Evolutionary conservation across 2,797 vertebrate species (phyloP), one percentile per base, ranked within the genome.

Genomic region (Labeo calbasu): DNA sequence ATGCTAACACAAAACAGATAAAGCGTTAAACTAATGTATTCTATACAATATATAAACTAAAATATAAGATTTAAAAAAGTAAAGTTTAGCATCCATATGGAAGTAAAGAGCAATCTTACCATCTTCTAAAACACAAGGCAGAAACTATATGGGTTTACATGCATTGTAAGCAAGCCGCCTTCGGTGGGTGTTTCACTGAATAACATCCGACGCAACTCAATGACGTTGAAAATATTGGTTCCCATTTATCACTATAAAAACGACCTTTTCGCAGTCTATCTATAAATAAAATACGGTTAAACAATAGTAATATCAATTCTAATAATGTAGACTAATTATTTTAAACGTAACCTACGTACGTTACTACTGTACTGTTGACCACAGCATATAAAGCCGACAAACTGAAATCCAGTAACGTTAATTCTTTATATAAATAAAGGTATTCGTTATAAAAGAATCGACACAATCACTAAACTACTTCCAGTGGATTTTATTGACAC

Each of bases 401-500:
- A 8, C 19, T 21, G 21, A 4, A 66, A 66, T 15, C 4, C 12
- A 43, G 0, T 25, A n/a, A n/a, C n/a, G n/a, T n/a, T n/a, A 32
- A 11, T 55, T 32, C 25, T 32, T 32, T 10, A 65, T 32, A 14
- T 2, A 28, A 57, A 21, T 10, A 57, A 63, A 2, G 12, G 23
- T 15, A 28, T 32, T 46, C 1, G 19, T 9, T 69, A 43, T 28
- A 59, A 63, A 50, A 68, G 5, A 48, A 36, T 70, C 1, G 28
- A 40, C 3, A 78, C 25, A 40, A 25, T 23, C 9, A 72, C n/a
- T 1, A 6, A 57, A 68, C 36, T 11, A 10, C 21, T 46, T 80
- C 50, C 9, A 77, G 17, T 32, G 15, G 53, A 23, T 23, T 40
- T 80, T 63, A 82, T 80, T 43, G 68, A 79, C 48, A 32, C 69